Conservation (phyloP, 2,113 vertebrate genomes). For the Clarias magur region DNA sequence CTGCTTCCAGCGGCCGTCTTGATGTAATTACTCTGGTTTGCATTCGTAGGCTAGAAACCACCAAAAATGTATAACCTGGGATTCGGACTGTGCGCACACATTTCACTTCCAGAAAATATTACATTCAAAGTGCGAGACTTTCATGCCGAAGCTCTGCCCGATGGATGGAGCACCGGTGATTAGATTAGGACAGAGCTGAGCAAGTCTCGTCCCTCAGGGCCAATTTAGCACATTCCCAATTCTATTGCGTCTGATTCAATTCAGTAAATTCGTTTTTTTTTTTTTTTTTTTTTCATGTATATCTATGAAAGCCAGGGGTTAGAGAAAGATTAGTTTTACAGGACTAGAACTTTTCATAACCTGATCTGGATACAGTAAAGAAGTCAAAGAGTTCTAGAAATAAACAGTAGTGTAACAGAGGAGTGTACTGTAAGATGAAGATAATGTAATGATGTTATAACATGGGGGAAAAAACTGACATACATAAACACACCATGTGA, state of each 20-base stretch:
- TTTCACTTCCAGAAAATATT: slow-evolving; percentile 12
- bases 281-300: not conserved
- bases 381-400: not conserved
- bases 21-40: not conserved
- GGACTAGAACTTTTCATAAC: not conserved
- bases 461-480: not conserved
- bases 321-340: not conserved
- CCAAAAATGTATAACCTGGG: slow-evolving; percentile 3
- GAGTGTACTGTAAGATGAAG: not conserved
- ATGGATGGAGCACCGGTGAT: slow-evolving; percentile 7
- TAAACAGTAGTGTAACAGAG: not conserved
- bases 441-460: not conserved
- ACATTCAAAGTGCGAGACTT: not conserved
- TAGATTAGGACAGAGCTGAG: slow-evolving; percentile 16
- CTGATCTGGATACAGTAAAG: not conserved
- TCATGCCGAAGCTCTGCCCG: slow-evolving; percentile 5
- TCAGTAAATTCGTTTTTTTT: slow-evolving; percentile 24
- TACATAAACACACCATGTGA: no score
- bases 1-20: not conserved
- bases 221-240: slow-evolving; percentile 18
- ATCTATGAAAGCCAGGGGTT: not conserved
- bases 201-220: slow-evolving; percentile 13
- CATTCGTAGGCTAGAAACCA: not conserved
- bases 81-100: not conserved
- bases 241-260: slow-evolving; percentile 12